Percentiles rank a stretch among this genome's conserved stretches.
Evolutionary conservation across 2,113 vertebrate species (phyloP).

Genomic region (Perca flavescens): DNA sequence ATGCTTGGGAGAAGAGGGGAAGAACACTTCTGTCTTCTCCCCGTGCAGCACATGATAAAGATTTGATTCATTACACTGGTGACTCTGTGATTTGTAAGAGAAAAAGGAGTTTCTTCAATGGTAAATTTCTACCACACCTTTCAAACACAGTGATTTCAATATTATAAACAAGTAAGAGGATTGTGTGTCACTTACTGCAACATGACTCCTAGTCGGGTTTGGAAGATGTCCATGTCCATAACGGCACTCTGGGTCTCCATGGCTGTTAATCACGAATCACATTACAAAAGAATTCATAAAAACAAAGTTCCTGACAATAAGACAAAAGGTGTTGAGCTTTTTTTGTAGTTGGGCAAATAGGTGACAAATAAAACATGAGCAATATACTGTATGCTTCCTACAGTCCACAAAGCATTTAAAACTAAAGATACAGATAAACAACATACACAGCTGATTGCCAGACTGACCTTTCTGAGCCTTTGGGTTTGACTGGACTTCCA

Average conservation of each 20-base stretch:
- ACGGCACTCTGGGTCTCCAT: constrained; percentile 85
- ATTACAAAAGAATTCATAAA: neutral
- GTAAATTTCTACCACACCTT: too few relatives aligned
- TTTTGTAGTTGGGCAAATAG: neutral
- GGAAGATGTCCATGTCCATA: constrained; percentile 88
- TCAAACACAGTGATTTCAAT: neutral
- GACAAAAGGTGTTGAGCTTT: neutral
- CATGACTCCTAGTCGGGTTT: constrained; percentile 91
- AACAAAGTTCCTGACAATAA: neutral
- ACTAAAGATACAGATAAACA: neutral
- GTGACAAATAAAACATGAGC: neutral
- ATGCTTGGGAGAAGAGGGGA: too few relatives aligned
- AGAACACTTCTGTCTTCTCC: too few relatives aligned
- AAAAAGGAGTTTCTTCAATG: too few relatives aligned
- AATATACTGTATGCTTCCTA: neutral
- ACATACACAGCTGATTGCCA: neutral
- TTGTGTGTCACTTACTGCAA: constrained; percentile 88
- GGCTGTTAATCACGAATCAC: constrained; percentile 52
- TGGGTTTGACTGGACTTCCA: constrained; percentile 98
- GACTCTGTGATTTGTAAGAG: too few relatives aligned
- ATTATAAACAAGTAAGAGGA: neutral
- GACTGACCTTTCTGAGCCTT: constrained; percentile 89
- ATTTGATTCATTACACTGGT: too few relatives aligned
- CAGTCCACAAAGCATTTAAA: neutral
- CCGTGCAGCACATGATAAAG: too few relatives aligned